Base-by-base conservation (phyloP, 2,797 vertebrate species). In the Chromobotia macracanthus region DNA sequence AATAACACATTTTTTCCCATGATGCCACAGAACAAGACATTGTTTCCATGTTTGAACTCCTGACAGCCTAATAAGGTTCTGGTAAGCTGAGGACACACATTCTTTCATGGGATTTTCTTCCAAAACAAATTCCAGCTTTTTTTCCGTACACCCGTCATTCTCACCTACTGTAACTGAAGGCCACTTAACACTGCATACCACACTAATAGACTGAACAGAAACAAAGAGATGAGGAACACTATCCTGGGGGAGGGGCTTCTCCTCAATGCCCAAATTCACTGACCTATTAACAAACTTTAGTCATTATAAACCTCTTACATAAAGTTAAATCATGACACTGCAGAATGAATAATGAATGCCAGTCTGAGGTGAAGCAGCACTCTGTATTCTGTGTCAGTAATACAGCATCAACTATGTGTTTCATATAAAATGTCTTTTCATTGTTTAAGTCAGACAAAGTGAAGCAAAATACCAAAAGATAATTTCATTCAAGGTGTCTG, bases 91-190 rank as follows among this genome's bases (percentile, higher is more conserved):
- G 68, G 65, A 53, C 31, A 74, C 55, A 87, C 88, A 90, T 91
- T 90, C 89, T 84, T 51, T 65, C 81, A 84, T 88, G 58, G 69
- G 46, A 86, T 88, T 72, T 74, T 81, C 55, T 28, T 50, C 53
- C 25, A 77, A 48, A 79, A 58, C 67, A 63, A 35, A 41, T 82
- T 84, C 78, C 58, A 60, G 23, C 58, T 60, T 85, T 72, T 63
- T 85, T 86, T 89, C 81, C 74, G 56, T 68, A 38, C 8, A 2
- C 63, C 72, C n/a, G 72, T 90, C 84, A 83, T 80, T 86, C 71
- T 80, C 68, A 76, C 73, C 28, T 65, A 72, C 63, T 77, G 25
- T 75, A 56, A 75, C 31, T 60, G 83, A 81, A 82, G 81, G 74
- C 86, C 77, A 72, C 83, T 86, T 87, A 81, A 58, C 77, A 69